Conservation (phyloP, 2,888 invertebrate species). For the Paralinhomoeus sp. region DNA sequence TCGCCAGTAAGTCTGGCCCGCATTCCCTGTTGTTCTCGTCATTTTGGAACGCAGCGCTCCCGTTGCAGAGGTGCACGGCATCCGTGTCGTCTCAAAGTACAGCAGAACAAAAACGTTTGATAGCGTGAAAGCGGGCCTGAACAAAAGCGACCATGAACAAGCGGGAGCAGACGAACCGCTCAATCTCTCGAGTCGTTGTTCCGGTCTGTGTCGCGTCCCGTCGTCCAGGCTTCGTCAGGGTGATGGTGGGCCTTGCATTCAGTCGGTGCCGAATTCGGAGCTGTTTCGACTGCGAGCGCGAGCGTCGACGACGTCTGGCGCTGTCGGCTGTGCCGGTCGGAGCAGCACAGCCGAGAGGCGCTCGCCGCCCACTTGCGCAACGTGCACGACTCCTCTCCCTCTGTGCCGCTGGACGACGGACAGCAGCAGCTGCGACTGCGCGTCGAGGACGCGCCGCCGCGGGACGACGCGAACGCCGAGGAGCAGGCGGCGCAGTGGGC, state of each 20-base stretch:
- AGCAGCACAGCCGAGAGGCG: not conserved
- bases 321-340: not conserved
- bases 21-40: not conserved
- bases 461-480: too few species aligned
- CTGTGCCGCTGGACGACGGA: not conserved
- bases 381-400: not conserved
- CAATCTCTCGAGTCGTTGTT: not conserved
- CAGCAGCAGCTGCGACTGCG: too few species aligned
- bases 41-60: not conserved
- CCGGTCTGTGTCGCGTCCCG: too few species aligned
- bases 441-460: too few species aligned
- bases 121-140: not conserved
- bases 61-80: slow-evolving; percentile 27
- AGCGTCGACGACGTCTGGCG: not conserved
- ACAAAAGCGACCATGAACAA: not conserved
- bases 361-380: slow-evolving; percentile 1
- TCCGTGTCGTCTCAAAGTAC: slow-evolving; percentile 26
- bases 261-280: too few species aligned
- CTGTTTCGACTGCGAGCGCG: not conserved
- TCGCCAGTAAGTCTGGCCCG: slow-evolving; percentile 22
- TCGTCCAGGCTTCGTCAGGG: too few species aligned
- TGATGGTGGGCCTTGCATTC: too few species aligned
- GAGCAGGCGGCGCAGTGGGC: too few species aligned
- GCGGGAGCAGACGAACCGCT: too few species aligned
- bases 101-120: slow-evolving; percentile 10